Conservation (phyloP, 1,140 invertebrate genomes). For the Bombus superbus region DNA sequence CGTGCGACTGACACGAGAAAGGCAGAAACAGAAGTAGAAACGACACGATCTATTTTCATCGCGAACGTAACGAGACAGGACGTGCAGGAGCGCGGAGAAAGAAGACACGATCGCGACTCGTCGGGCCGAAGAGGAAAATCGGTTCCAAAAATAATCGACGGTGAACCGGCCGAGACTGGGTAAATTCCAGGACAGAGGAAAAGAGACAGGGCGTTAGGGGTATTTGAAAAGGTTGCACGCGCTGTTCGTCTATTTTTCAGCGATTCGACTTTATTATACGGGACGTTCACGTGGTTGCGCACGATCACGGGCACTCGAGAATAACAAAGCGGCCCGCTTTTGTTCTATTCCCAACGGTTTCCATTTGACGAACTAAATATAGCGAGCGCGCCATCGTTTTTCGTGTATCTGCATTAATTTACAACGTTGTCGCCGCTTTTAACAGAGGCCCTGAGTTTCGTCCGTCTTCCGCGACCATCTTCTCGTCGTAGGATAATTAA, state of each 20-base stretch:
- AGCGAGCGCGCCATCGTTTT: conserved; percentile 1
- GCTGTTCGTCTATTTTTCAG: neutral
- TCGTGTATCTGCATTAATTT: conserved; percentile 44
- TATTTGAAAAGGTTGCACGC: neutral
- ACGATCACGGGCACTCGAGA: conserved; percentile 28
- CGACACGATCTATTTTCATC: conserved; percentile 22
- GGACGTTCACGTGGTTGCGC: conserved; percentile 10
- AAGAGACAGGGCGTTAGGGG: neutral
- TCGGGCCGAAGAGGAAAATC: neutral
- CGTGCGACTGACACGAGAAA: neutral
- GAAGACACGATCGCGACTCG: neutral
- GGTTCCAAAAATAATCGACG: neutral
- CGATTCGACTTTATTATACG: conserved; percentile 4
- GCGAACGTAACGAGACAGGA: neutral
- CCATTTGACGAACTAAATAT: conserved; percentile 44
- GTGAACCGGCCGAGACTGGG: neutral
- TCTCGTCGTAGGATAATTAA: conserved; percentile 13
- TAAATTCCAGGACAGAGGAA: neutral
- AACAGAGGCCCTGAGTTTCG: neutral
- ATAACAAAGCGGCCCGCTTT: conserved; percentile 36
- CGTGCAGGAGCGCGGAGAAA: neutral
- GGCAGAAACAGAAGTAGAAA: neutral
- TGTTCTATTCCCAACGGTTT: conserved; percentile 40
- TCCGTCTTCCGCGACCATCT: neutral
- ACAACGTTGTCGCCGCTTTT: conserved; percentile 23